Evolutionary conservation across 2,113 vertebrate species (phyloP), one percentile per base, ranked within the genome.

Genomic region (Nesogale talazaci): DNA sequence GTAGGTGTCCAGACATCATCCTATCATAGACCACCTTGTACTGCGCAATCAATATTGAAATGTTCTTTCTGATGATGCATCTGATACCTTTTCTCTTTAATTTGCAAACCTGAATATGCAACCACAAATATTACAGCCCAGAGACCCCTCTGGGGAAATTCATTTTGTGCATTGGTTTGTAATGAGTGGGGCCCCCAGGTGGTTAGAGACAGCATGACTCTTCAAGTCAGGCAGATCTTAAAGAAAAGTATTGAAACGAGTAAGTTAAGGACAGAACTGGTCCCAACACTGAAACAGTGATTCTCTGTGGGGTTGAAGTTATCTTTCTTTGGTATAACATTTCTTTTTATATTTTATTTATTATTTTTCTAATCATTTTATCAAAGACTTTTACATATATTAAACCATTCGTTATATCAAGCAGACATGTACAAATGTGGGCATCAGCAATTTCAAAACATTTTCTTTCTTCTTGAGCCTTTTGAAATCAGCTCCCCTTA

Each of bases 261-360:
- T 0, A 25, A 40, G 17, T 52, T 25, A 85, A 84, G 59, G 34
- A 40, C 38, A 20, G 1, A 11, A 81, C n/a, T 4, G 19, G 12
- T 3, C 79, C 86, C 79, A 6, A 36, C 84, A 61, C 4, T 15
- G 80, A 69, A 61, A 1, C 29, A n/a, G 6, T 4, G 11, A 2
- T n/a, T 92, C 93, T 84, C 63, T 92, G 46, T 57, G 17, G 46
- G 52, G 84, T 94, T 77, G 40, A 29, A 31, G 77, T 77, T 19
- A 19, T 61, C 0, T 80, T 34, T 89, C 69, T 86, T 4, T n/a
- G 22, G 12, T 61, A 11, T 27, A 61, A 10, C 6, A 83, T n/a
- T 56, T 10, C 0, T 61, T 16, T 56, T 90, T 70, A n/a, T 10
- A 31, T 27, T 81, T 79, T 94, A 67, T 70, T 52, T 52, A 52